phyloP scores from a whole-genome alignment of 2,888 invertebrate genomes.

The Candidula unifasciata region DNA sequence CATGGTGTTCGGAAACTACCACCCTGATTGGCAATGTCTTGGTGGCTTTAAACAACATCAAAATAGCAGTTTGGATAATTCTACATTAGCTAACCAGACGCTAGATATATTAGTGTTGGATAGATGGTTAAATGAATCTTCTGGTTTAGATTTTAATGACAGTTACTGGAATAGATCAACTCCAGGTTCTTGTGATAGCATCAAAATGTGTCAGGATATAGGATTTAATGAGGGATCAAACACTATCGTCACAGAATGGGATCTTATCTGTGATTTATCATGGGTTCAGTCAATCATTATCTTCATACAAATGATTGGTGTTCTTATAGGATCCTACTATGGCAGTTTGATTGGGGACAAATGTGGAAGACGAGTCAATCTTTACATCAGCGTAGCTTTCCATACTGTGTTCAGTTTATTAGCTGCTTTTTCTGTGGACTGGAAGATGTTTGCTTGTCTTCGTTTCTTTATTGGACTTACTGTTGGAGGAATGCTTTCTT shows the following conservation, averaged over 20 bases:
- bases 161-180: neutral
- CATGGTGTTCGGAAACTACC: conserved; percentile 64
- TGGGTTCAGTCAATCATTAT: conserved; percentile 68
- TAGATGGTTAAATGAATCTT: neutral
- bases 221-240: neutral
- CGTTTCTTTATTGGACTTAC: conserved; percentile 57
- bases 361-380: conserved; percentile 62
- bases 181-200: neutral
- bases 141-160: neutral
- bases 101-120: no score
- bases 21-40: conserved; percentile 60
- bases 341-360: conserved; percentile 63
- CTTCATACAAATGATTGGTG: conserved; percentile 74
- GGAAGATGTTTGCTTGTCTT: conserved; percentile 63
- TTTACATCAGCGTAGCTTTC: conserved; percentile 53
- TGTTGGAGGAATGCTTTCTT: conserved; percentile 48
- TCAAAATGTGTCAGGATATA: conserved; percentile 6
- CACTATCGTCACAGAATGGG: conserved; percentile 17
- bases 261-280: conserved; percentile 67
- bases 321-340: conserved; percentile 70
- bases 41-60: neutral
- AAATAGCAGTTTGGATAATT: neutral
- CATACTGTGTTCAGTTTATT: conserved; percentile 56
- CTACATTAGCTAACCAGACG: neutral
- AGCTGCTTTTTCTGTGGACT: conserved; percentile 60